Conservation (phyloP, 2,797 vertebrate species). For the Remorina albescens region DNA sequence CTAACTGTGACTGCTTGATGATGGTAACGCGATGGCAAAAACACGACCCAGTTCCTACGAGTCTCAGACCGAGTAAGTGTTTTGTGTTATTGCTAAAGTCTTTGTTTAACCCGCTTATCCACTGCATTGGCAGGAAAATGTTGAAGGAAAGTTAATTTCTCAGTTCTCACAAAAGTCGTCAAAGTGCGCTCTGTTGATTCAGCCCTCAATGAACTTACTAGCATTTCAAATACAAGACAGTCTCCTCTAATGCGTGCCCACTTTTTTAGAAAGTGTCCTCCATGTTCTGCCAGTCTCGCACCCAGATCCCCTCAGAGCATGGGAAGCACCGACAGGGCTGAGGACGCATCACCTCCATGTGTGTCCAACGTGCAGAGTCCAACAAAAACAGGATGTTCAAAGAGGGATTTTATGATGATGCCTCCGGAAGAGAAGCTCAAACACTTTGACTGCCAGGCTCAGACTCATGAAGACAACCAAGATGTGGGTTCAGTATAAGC, state of each 20-base stretch:
- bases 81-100: neutral
- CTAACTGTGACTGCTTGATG: neutral
- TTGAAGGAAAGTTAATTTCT: neutral
- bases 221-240: neutral
- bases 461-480: conserved; percentile 59
- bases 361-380: conserved; percentile 44
- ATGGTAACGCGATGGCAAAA: neutral
- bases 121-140: neutral
- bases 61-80: conserved; percentile 45
- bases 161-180: neutral
- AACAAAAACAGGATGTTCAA: conserved; percentile 32
- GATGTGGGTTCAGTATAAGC: conserved; percentile 63
- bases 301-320: conserved; percentile 37
- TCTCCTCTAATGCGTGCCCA: neutral
- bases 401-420: conserved; percentile 60
- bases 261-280: neutral
- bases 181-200: neutral
- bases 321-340: conserved; percentile 32
- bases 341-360: conserved; percentile 32
- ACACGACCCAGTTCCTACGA: conserved; percentile 2
- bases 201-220: neutral
- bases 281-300: conserved; percentile 9
- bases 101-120: neutral
- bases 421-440: conserved; percentile 81
- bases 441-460: conserved; percentile 70